Base-by-base conservation (phyloP, 2,888 invertebrate genomes). In the Mesochorus sp. region DNA sequence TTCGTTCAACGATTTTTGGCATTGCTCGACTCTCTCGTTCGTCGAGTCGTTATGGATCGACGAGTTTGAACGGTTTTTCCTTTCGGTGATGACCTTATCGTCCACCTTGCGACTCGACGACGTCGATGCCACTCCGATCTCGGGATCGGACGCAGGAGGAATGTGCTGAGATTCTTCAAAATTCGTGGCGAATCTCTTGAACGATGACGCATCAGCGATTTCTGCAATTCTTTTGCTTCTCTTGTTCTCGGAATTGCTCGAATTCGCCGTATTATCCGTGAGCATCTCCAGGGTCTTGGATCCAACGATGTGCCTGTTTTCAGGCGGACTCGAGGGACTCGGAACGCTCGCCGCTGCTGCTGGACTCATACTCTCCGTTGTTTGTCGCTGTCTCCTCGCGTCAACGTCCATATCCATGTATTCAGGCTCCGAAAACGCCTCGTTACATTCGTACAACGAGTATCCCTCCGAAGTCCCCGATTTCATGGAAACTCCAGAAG, bases 241-340 rank as follows among this genome's bases (percentile, higher is more conserved):
- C 12, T 66, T 66, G 14, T 34, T 39, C n/a, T n/a, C n/a, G n/a
- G n/a, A n/a, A n/a, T n/a, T 39, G 0, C 62, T 70, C n/a, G 57
- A 70, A 55, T 31, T 70, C 2, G 26, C 31, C 0, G 71, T 31
- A 19, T 59, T 71, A 21, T 88, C 87, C 76, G 86, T 87, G 42
- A 90, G 76, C 90, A 91, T 91, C 8, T 91, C 91, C 3, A 91
- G 74, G 0, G 89, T 91, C 64, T 91, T 90, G 0, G 89, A 89
- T 14, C 88, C 88, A 3, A 85, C 86, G 1, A 90, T 88, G 59
- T 88, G 86, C 26, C 84, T 86, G 59, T 86, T 88, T 61, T 91
- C 90, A 0, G 87, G 88, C 1, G 91, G 90, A 79, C 90, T 90
- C 1, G 89, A 90, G 14, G 91, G 91, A 85, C 91, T 91, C 3